Evolutionary conservation across 2,113 vertebrate genomes (phyloP).

Genomic region (Falco punctatus): DNA sequence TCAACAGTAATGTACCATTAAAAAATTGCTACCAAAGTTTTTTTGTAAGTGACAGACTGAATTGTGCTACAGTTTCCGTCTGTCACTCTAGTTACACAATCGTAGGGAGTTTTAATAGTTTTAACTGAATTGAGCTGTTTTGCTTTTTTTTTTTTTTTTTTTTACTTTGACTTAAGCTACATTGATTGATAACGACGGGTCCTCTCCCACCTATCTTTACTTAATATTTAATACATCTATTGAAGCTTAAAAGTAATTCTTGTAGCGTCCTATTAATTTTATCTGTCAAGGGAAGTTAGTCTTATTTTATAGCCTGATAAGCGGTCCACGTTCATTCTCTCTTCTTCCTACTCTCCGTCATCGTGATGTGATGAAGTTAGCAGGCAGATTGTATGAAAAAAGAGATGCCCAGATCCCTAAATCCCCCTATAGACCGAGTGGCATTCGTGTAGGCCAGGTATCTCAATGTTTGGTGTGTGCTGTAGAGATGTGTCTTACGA

Average conservation of each 20-base stretch:
- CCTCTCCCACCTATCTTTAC: slow-evolving; percentile 38
- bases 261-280: slow-evolving; percentile 24
- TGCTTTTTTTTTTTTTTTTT: neutral
- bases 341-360: neutral
- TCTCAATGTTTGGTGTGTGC: neutral
- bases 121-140: slow-evolving; percentile 44
- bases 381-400: neutral
- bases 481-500: neutral
- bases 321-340: neutral
- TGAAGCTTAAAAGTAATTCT: slow-evolving; percentile 59
- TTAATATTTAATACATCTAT: slow-evolving; percentile 50
- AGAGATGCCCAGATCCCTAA: neutral
- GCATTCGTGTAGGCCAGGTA: neutral
- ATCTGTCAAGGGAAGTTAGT: slow-evolving; percentile 34
- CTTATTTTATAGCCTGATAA: slow-evolving; percentile 31
- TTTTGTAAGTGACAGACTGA: slow-evolving; percentile 58
- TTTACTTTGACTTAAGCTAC: slow-evolving; percentile 33
- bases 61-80: slow-evolving; percentile 50
- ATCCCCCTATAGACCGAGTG: neutral
- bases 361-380: neutral
- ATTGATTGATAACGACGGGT: slow-evolving; percentile 55
- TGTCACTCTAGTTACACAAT: slow-evolving; percentile 51
- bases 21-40: slow-evolving; percentile 50
- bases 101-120: slow-evolving; percentile 38
- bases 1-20: slow-evolving; percentile 50